These are phyloP conservation scores for Campylorhamphus procurvoides DNA, from an alignment of 2,113 vertebrate species.

Conservation along the genomic window DNA sequence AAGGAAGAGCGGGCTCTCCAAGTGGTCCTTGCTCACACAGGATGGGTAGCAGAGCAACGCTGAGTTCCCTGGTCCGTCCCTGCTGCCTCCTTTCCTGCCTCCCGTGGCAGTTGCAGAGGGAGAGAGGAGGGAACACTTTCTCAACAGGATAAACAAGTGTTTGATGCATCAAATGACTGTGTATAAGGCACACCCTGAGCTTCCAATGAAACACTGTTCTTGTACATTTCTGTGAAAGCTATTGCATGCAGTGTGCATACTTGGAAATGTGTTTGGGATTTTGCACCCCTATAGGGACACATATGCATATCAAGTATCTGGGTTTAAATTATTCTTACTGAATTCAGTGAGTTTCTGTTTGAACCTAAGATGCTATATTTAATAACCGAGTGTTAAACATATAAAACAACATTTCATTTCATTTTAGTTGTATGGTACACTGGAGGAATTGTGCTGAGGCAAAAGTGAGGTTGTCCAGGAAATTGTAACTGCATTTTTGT, in stretches of 20 bases:
- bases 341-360: not conserved
- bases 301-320: not conserved
- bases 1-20: not conserved
- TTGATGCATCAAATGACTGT: not conserved
- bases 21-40: not conserved
- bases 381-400: not conserved
- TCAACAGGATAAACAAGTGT: not conserved
- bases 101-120: not conserved
- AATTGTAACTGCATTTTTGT: not conserved
- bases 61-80: not conserved
- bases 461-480: not conserved
- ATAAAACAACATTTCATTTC: not conserved
- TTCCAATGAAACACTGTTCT: not conserved
- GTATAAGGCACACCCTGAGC: not conserved
- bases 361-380: not conserved
- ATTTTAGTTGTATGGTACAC: not conserved
- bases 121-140: not conserved
- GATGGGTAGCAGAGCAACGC: fast-evolving
- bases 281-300: not conserved
- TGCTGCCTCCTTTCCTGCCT: not conserved
- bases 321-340: not conserved
- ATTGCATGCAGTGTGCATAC: not conserved
- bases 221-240: not conserved
- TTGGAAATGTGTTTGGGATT: not conserved
- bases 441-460: not conserved